phyloP scores from a whole-genome alignment of 2,113 vertebrate species.

The Falco punctatus region DNA sequence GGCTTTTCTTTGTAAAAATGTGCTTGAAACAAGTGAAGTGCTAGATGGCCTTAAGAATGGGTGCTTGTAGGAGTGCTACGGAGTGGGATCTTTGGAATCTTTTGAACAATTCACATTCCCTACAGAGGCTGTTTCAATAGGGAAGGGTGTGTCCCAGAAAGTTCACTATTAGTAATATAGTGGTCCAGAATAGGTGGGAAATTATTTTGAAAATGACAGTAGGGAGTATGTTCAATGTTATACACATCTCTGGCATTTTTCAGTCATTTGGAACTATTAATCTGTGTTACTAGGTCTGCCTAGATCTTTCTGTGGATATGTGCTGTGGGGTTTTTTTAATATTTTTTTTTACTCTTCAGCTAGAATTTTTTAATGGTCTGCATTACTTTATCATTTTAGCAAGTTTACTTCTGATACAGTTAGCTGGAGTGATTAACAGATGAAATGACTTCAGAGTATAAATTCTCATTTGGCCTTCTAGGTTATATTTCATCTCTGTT shows the following conservation, averaged over 20 bases:
- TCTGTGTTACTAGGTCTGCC: neutral
- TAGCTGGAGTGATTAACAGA: conserved; percentile 10
- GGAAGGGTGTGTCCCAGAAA: neutral
- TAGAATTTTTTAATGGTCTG: neutral
- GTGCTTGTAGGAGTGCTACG: neutral
- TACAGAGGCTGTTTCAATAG: neutral
- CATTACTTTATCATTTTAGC: conserved; percentile 9
- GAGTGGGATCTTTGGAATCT: neutral
- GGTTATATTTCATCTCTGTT: conserved; percentile 29
- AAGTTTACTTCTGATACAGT: neutral
- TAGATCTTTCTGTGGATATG: neutral
- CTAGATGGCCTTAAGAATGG: neutral
- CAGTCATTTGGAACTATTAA: neutral
- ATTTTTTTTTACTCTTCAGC: neutral
- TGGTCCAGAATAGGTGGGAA: conserved; percentile 18
- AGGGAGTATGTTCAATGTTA: neutral
- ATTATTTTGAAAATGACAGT: conserved; percentile 13
- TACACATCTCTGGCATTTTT: neutral
- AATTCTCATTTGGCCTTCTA: conserved; percentile 15
- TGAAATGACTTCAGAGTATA: conserved; percentile 7
- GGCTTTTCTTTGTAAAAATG: neutral
- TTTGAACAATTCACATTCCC: neutral
- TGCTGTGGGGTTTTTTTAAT: neutral
- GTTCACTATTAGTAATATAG: neutral
- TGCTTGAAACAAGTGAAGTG: neutral